Conservation (phyloP, 2,888 invertebrate genomes). For the Pemphredon lugubris region DNA sequence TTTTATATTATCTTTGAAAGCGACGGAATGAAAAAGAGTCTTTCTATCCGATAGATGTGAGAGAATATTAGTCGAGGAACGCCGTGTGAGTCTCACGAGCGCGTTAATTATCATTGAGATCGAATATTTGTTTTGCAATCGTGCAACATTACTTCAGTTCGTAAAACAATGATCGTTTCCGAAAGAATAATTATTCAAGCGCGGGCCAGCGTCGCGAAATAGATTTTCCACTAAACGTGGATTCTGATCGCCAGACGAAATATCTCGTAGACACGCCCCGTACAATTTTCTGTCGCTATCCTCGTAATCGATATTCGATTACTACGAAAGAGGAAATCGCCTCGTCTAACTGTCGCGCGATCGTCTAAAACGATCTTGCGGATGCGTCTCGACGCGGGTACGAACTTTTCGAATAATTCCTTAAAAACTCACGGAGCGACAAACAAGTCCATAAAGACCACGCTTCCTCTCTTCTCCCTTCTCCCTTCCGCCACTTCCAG, state of each 20-base stretch:
- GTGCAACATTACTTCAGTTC: too few relatives aligned
- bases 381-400: slow-evolving; percentile 59
- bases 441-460: slow-evolving; percentile 77
- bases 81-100: too few relatives aligned
- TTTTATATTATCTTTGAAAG: too few relatives aligned
- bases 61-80: too few relatives aligned
- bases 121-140: too few relatives aligned
- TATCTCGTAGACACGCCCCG: not conserved
- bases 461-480: slow-evolving; percentile 43
- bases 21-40: too few relatives aligned
- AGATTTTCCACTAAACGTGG: too few relatives aligned
- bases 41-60: too few relatives aligned
- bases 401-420: slow-evolving; percentile 74
- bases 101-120: too few relatives aligned
- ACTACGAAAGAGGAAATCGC: slow-evolving; percentile 53
- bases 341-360: slow-evolving; percentile 52
- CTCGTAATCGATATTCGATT: slow-evolving; percentile 45
- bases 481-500: slow-evolving; percentile 13
- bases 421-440: slow-evolving; percentile 70
- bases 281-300: slow-evolving; percentile 16
- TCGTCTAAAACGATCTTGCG: slow-evolving; percentile 57
- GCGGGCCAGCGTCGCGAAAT: too few relatives aligned
- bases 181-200: too few relatives aligned
- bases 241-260: not conserved
- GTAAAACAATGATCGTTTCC: too few relatives aligned